A percentile compares a stretch with the other conserved stretches of the same genome.
phyloP scores from a whole-genome alignment of 2,888 invertebrate species.

The Acanthosoma haemorrhoidale region DNA sequence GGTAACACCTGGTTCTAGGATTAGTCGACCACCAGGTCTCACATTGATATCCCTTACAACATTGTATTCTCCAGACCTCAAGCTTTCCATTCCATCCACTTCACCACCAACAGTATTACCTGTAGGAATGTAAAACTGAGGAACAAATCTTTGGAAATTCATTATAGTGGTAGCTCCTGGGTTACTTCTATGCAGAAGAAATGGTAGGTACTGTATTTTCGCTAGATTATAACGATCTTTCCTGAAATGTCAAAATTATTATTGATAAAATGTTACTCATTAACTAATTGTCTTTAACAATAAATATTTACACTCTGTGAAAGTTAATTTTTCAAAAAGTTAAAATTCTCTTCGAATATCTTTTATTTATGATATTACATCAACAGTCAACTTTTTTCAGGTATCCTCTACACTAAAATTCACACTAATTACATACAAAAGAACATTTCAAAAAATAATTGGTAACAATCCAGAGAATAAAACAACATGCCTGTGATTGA shows the following conservation, averaged over 20 bases:
- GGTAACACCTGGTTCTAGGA: constrained; percentile 80
- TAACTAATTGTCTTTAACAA: too few species aligned
- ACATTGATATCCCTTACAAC: constrained; percentile 90
- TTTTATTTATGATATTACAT: too few species aligned
- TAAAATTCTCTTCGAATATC: too few species aligned
- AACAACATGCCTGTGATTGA: too few species aligned
- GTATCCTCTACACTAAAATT: too few species aligned
- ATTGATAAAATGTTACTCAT: neutral
- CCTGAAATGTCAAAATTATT: constrained; percentile 46
- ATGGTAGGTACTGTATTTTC: constrained; percentile 84
- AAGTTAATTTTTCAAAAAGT: too few species aligned
- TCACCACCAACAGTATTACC: constrained; percentile 79
- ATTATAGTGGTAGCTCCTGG: constrained; percentile 80
- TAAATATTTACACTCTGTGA: too few species aligned
- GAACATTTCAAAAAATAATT: too few species aligned
- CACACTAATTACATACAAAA: too few species aligned
- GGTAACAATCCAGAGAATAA: too few species aligned
- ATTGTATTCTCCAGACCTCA: constrained; percentile 78
- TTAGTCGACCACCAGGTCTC: constrained; percentile 83
- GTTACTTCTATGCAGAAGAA: constrained; percentile 81
- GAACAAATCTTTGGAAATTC: constrained; percentile 68
- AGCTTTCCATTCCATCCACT: constrained; percentile 81
- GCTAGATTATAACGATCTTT: constrained; percentile 93
- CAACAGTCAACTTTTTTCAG: too few species aligned
- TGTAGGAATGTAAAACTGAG: constrained; percentile 66